These are phyloP conservation scores for Ceratotherium simum DNA, from an alignment of 2,113 vertebrate species.

Conservation along the genomic window DNA sequence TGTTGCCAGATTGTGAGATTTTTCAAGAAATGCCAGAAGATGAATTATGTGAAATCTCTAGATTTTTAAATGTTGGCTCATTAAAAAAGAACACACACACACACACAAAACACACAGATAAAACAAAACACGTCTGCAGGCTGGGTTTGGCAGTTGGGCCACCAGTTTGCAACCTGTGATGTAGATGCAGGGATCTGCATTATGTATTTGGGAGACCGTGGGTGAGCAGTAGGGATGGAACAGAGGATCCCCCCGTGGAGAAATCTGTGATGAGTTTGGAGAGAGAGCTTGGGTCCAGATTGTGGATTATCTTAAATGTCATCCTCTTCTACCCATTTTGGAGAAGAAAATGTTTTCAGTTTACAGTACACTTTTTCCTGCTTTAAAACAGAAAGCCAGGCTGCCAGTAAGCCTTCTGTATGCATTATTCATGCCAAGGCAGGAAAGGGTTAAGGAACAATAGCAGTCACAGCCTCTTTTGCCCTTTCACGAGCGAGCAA, in stretches of 20 bases:
- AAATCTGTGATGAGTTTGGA: conserved; percentile 60
- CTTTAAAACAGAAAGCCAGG: conserved; percentile 54
- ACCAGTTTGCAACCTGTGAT: conserved; percentile 62
- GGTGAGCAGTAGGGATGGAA: conserved; percentile 12
- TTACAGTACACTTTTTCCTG: conserved; percentile 55
- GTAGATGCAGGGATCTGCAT: background rate
- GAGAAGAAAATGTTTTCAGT: conserved; percentile 74
- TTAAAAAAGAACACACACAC: background rate
- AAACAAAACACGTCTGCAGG: conserved; percentile 53
- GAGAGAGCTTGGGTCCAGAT: conserved; percentile 63
- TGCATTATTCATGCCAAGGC: background rate
- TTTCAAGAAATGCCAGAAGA: conserved; percentile 63
- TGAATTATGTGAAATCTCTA: conserved; percentile 53
- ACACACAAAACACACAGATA: conserved; percentile 43
- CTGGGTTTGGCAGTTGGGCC: conserved; percentile 61
- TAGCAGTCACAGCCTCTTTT: background rate
- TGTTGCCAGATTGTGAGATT: conserved; percentile 61
- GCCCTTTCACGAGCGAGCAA: background rate
- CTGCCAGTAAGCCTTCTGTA: conserved; percentile 53
- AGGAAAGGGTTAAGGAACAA: conserved; percentile 36
- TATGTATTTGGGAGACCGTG: background rate
- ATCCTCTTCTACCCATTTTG: conserved; percentile 70
- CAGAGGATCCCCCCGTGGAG: background rate
- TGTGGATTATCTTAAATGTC: conserved; percentile 71
- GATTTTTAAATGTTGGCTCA: conserved; percentile 67